phyloP scores from a whole-genome alignment of 2,888 invertebrate genomes.

The Tipula vernalis region DNA sequence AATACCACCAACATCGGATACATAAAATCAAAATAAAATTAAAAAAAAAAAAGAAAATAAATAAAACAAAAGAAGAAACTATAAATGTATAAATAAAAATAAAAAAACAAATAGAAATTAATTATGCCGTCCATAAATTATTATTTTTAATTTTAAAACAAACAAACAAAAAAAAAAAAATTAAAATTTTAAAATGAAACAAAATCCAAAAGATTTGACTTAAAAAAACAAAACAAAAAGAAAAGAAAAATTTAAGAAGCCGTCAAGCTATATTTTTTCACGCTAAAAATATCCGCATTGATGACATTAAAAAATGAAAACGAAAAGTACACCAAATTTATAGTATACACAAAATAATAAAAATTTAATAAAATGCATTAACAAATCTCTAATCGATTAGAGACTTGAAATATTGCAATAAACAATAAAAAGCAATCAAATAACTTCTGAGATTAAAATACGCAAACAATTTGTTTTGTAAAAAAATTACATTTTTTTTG shows the following conservation, averaged over 20 bases:
- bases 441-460: not conserved
- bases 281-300: slow-evolving; percentile 13
- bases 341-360: not conserved
- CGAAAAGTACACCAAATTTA: not conserved
- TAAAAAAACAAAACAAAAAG: not conserved
- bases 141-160: not conserved
- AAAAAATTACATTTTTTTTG: not conserved
- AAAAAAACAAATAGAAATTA: slow-evolving; percentile 1
- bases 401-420: slow-evolving; percentile 5
- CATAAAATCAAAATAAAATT: not conserved
- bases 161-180: not conserved
- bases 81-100: not conserved
- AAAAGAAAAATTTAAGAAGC: not conserved
- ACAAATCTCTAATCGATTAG: slow-evolving; percentile 9
- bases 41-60: not conserved
- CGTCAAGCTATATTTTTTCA: slow-evolving; percentile 15
- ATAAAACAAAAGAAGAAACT: not conserved
- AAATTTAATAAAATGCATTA: not conserved
- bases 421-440: not conserved
- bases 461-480: not conserved
- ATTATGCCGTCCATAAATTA: slow-evolving; percentile 9
- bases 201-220: not conserved
- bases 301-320: slow-evolving; percentile 10
- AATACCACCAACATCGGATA: not conserved
- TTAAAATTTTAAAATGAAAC: not conserved